Conservation (phyloP, 2,888 invertebrate genomes). For the Oxytorus armatus region DNA sequence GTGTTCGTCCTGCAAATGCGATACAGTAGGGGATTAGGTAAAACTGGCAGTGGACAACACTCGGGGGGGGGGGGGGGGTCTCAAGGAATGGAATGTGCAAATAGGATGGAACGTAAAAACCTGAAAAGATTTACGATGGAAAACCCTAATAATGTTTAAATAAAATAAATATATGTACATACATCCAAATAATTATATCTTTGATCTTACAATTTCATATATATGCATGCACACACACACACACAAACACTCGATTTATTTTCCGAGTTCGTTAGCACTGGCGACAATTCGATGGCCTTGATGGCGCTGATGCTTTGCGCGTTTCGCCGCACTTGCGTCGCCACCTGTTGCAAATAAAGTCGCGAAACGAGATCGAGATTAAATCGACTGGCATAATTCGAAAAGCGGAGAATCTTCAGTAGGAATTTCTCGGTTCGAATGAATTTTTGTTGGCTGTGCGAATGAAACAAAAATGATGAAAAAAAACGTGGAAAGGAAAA, state of each 20-base stretch:
- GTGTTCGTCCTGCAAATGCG: too few species aligned
- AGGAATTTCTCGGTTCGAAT: slow-evolving; percentile 31
- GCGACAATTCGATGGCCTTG: slow-evolving; percentile 27
- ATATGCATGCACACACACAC: too few species aligned
- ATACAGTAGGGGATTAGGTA: too few species aligned
- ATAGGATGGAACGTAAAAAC: too few species aligned
- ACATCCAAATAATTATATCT: too few species aligned
- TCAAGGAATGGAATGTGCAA: too few species aligned
- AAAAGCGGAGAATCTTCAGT: slow-evolving; percentile 35
- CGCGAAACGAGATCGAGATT: slow-evolving; percentile 59
- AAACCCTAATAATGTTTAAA: too few species aligned
- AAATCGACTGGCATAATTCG: slow-evolving; percentile 58
- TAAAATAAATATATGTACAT: too few species aligned
- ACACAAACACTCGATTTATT: slow-evolving; percentile 40
- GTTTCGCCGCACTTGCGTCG: slow-evolving; percentile 44
- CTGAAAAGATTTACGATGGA: too few species aligned
- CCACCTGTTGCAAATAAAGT: slow-evolving; percentile 66
- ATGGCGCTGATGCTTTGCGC: slow-evolving; percentile 32
- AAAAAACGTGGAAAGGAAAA: slow-evolving; percentile 17
- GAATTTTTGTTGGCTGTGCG: slow-evolving; percentile 4
- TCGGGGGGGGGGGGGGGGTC: too few species aligned
- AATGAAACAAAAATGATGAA: slow-evolving; percentile 9
- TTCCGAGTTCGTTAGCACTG: slow-evolving; percentile 48
- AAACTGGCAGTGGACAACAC: too few species aligned
- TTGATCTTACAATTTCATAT: too few species aligned